Evolutionary conservation across 2,113 vertebrate species (phyloP), one percentile per base, ranked within the genome.

Genomic region (Telmatochromis sp.): DNA sequence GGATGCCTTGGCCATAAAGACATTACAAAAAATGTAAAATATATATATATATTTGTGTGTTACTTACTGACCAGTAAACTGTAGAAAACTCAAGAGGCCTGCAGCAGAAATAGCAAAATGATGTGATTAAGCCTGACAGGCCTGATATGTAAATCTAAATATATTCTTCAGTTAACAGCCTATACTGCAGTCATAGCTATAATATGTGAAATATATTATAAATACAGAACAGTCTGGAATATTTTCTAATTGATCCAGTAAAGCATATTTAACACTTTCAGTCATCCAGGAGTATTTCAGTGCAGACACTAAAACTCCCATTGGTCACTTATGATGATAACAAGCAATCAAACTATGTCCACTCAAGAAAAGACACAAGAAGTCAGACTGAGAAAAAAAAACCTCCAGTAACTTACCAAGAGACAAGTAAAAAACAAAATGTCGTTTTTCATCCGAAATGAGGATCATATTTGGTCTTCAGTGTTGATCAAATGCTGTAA

Each of bases 71-170:
- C 95, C 94, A 90, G 89, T 79, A 53, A 83, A 51, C 51, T 84
- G 86, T 1, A 63, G 73, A 17, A 91, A 65, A 51, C 42, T 90
- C 80, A 95, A 78, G 13, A 95, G 75, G 91, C 93, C 95, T 95
- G 47, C 54, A 91, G 73, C 11, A 87, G 40, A 83, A 87, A 86
- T 5, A 15, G 11, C 33, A 4, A 21, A 58, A 37, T 26, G 5
- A 37, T 81, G 9, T 45, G 28, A 47, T 75, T 75, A 75, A 28
- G 15, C 23, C 42, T 28, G 15, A 50, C 42, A 75, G 6, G 21
- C 5, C 14, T 26, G 21, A 73, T 26, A 73, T 47, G 23, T 75
- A 26, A 73, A 28, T 47, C 21, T 28, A 73, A 1, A 17, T 5
- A 75, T 75, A 40, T 21, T 55, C n/a, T 83, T 19, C 14, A 68